Evolutionary conservation across 2,113 vertebrate genomes (phyloP), one percentile per base, ranked within the genome.

Genomic region (Setophaga petechia): DNA sequence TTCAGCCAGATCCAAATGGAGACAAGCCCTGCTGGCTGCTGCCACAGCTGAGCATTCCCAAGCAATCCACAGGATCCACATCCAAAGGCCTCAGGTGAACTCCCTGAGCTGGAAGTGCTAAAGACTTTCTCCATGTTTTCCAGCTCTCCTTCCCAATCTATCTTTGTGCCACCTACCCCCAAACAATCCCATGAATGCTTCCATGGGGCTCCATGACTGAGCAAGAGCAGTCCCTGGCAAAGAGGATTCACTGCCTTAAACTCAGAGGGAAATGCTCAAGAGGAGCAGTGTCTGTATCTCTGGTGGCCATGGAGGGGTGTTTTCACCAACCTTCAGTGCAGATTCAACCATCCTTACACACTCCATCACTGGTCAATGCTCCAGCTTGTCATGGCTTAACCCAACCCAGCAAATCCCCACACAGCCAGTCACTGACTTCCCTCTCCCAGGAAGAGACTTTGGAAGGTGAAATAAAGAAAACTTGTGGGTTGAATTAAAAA

Each of bases 151-250:
- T 47, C 31, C 52, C 44, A 44, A 33, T 9, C 19, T 39, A 25
- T 27, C 12, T 41, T 22, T 10, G 27, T 31, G 17, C 5, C n/a
- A 54, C 27, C 21, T 68, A 15, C 22, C 33, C 46, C 30, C 31
- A 83, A 1, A 43, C 13, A 31, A 72, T 18, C 19, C 10, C 22
- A 11, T 8, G 10, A 27, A n/a, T 3, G 5, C 10, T 77, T 37
- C 58, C 59, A 58, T 8, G 0, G 2, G 19, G 30, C 28, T 84
- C 30, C 11, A 19, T 0, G 0, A 20, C 39, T 20, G 35, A 72
- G 71, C 9, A 52, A 39, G 9, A 58, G 15, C 19, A 44, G 27
- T 8, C 7, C 13, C 55, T 28, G 24, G 15, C 37, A 54, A 1
- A 61, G 12, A 62, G n/a, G 22, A 41, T 75, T 63, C 0, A 0